Evolutionary conservation across 2,113 vertebrate genomes (phyloP).

Genomic region (Petrocephalus zakoni): DNA sequence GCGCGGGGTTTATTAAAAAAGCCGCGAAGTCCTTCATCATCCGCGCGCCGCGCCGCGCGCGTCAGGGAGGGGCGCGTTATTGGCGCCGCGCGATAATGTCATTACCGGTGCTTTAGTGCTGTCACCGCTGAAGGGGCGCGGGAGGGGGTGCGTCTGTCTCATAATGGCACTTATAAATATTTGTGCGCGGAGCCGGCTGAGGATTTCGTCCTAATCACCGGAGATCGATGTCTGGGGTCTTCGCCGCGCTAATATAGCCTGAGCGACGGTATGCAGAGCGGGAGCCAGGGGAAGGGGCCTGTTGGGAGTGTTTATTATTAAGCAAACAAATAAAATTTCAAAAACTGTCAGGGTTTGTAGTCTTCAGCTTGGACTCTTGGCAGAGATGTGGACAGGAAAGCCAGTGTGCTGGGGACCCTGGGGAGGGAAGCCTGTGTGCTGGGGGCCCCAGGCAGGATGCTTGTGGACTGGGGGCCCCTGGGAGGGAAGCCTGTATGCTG

Average conservation of each 20-base stretch:
- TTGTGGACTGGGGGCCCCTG: background rate
- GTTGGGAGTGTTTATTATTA: background rate
- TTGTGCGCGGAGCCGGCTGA: background rate
- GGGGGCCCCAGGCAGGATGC: background rate
- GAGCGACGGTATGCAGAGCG: background rate
- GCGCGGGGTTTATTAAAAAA: conserved; percentile 71
- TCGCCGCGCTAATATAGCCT: background rate
- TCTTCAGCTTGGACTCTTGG: background rate
- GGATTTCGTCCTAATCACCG: background rate
- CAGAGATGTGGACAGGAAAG: background rate
- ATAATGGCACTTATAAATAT: conserved; percentile 15
- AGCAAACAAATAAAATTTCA: background rate
- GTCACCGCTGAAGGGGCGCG: conserved; percentile 33
- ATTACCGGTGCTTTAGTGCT: conserved; percentile 58
- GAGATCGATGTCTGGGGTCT: background rate
- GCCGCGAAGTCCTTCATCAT: conserved; percentile 65
- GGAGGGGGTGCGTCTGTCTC: background rate
- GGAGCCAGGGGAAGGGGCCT: background rate
- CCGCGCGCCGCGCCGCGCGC: conserved; percentile 32
- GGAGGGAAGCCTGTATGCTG: background rate
- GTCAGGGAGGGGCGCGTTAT: conserved; percentile 61
- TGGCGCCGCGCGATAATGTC: conserved; percentile 62
- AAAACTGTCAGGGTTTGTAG: background rate
- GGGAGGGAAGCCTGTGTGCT: background rate
- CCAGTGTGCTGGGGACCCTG: background rate